Evolutionary conservation across 2,113 vertebrate genomes (phyloP).

Genomic region (Mellivora capensis): DNA sequence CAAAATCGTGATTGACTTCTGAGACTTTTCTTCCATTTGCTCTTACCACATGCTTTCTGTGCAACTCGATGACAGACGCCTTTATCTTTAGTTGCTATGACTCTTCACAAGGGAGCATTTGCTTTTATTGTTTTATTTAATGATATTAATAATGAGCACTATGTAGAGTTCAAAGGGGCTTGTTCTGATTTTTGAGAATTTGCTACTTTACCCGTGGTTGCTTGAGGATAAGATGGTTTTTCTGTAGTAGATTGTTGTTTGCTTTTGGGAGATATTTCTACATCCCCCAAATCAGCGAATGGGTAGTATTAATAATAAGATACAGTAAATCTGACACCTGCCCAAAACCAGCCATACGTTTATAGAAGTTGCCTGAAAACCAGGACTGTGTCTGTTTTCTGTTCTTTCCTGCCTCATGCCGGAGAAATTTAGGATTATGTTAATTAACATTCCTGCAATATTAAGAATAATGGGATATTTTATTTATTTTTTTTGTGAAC

Average conservation of each 20-base stretch:
- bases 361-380: not conserved
- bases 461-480: not conserved
- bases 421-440: not conserved
- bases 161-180: conserved; percentile 26
- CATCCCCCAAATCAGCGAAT: not conserved
- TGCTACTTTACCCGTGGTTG: conserved; percentile 30
- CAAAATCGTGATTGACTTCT: conserved; percentile 11
- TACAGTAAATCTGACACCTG: not conserved
- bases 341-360: not conserved
- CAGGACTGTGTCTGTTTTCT: not conserved
- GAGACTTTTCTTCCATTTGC: not conserved
- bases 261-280: conserved; percentile 19
- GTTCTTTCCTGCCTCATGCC: not conserved
- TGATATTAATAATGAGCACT: not conserved
- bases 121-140: conserved; percentile 51
- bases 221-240: conserved; percentile 19
- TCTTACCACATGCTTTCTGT: not conserved
- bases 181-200: conserved; percentile 29
- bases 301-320: conserved; percentile 3
- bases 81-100: conserved; percentile 56
- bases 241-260: not conserved
- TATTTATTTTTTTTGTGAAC: not conserved
- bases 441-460: not conserved
- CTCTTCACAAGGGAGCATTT: conserved; percentile 40
- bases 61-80: not conserved